phyloP scores from a whole-genome alignment of 1,140 invertebrate species.

The Whitmania pigra region DNA sequence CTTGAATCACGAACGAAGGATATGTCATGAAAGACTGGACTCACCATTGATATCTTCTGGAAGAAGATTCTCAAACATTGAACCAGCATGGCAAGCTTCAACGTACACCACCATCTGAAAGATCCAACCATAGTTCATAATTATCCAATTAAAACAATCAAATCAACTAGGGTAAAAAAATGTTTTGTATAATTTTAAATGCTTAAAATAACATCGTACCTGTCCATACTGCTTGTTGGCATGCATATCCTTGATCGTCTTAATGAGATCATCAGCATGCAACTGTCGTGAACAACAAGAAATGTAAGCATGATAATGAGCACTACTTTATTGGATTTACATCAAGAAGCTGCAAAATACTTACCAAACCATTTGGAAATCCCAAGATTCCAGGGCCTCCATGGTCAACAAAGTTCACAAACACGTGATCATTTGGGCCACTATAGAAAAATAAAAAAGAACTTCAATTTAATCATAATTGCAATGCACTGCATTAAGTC shows the following conservation, averaged over 20 bases:
- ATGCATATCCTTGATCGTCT: conserved; percentile 46
- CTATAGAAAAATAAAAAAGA: conserved; percentile 33
- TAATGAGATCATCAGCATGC: conserved; percentile 39
- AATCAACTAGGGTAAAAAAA: background rate
- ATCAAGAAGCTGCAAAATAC: too few relatives aligned
- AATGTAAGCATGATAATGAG: conserved; percentile 2
- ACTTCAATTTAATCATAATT: conserved; percentile 18
- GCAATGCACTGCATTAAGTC: too few relatives aligned
- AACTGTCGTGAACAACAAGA: conserved; percentile 35
- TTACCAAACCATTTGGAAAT: conserved; percentile 44
- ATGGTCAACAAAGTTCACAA: conserved; percentile 57
- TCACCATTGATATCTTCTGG: conserved; percentile 48
- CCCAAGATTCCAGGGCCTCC: conserved; percentile 50
- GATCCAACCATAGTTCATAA: conserved; percentile 7
- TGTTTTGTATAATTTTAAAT: background rate
- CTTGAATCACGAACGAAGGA: too few relatives aligned
- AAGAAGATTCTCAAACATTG: conserved; percentile 54
- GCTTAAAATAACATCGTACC: conserved; percentile 28
- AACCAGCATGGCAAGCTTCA: conserved; percentile 57
- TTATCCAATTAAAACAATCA: conserved; percentile 7
- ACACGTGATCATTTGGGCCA: conserved; percentile 50
- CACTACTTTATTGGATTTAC: background rate
- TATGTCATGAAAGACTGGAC: conserved; percentile 21
- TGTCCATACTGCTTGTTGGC: conserved; percentile 42
- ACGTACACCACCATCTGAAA: conserved; percentile 52